Conservation (phyloP, 2,113 vertebrate species). For the Ammodytes marinus region DNA sequence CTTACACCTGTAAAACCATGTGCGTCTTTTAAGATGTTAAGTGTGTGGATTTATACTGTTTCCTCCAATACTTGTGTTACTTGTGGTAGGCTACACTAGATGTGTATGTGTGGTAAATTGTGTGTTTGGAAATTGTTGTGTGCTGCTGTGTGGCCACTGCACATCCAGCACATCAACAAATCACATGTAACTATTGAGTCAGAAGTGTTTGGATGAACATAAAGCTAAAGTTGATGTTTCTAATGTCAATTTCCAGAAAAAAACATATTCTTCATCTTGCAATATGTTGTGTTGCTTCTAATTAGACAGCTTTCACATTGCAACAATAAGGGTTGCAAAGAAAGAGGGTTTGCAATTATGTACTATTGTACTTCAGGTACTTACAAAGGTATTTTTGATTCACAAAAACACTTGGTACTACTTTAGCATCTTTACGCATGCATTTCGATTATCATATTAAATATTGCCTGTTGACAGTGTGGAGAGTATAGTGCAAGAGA, state of each 20-base stretch:
- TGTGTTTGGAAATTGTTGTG: background rate
- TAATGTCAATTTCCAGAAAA: conserved; percentile 11
- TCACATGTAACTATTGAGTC: background rate
- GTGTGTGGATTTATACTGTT: background rate
- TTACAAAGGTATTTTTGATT: conserved; percentile 52
- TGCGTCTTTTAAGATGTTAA: background rate
- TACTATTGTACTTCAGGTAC: conserved; percentile 3
- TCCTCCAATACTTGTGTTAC: too few species aligned
- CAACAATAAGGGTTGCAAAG: conserved; percentile 42
- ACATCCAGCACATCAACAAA: background rate
- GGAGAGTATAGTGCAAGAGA: conserved; percentile 30
- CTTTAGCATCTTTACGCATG: conserved; percentile 42
- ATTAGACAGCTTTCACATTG: conserved; percentile 51
- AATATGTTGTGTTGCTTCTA: conserved; percentile 44
- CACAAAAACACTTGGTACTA: conserved; percentile 35
- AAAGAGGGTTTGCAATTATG: conserved; percentile 24
- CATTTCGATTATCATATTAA: conserved; percentile 63
- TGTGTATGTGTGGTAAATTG: background rate
- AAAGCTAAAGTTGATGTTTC: conserved; percentile 7
- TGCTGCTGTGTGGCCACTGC: background rate
- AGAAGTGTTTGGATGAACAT: background rate
- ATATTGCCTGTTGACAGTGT: conserved; percentile 52
- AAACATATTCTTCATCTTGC: background rate
- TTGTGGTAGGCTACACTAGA: too few species aligned
- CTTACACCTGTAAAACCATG: background rate